Percentiles rank a stretch among this genome's conserved stretches.
Conservation (phyloP, 2,113 vertebrate species). For the Rhinopithecus roxellana region DNA sequence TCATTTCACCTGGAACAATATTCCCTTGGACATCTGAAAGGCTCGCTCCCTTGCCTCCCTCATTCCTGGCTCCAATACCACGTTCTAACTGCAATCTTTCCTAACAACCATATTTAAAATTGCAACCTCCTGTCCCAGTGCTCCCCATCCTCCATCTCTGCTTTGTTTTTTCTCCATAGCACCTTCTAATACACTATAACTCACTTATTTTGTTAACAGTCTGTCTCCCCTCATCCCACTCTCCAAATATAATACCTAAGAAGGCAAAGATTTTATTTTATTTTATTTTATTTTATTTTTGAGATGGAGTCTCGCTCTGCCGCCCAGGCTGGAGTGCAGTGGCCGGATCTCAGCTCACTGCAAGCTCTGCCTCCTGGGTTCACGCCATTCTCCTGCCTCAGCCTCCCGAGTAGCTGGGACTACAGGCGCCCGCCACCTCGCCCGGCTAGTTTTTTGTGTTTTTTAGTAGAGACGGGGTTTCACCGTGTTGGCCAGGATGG, state of each 20-base stretch:
- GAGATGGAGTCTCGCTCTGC: too few species aligned
- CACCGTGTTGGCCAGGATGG: too few species aligned
- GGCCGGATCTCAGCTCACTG: too few species aligned
- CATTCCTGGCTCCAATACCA: not conserved
- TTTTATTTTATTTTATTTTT: too few species aligned
- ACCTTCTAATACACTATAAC: not conserved
- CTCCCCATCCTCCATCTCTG: not conserved
- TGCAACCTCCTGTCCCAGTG: not conserved
- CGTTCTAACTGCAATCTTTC: not conserved
- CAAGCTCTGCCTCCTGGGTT: too few species aligned
- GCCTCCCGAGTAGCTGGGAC: too few species aligned
- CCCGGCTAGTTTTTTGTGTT: too few species aligned
- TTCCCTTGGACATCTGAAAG: not conserved
- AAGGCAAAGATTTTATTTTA: not conserved
- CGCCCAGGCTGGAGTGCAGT: too few species aligned
- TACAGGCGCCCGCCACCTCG: too few species aligned
- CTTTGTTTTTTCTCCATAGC: not conserved
- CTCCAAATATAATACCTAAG: not conserved
- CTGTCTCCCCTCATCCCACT: not conserved
- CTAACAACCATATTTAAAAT: not conserved
- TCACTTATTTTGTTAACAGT: not conserved
- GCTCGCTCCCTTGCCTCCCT: not conserved
- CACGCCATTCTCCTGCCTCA: too few species aligned
- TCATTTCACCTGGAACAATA: not conserved
- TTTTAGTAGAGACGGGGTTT: too few species aligned